Percentiles rank a stretch among this genome's conserved stretches.
phyloP scores from a whole-genome alignment of 2,888 invertebrate genomes.

The Penaeus monodon region DNA sequence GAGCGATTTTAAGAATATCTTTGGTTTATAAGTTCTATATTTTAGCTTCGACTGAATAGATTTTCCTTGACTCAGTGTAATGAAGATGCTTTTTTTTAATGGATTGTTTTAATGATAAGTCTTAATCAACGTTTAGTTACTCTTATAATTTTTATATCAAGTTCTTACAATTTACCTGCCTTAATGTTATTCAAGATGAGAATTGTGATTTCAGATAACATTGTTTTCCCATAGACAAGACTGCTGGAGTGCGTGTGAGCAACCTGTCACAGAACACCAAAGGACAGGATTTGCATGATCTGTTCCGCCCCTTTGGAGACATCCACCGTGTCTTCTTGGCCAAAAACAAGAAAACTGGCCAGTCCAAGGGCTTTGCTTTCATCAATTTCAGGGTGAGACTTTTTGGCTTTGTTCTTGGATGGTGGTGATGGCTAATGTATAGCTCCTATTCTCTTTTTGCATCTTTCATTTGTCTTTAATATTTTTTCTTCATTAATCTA shows the following conservation, averaged over 20 bases:
- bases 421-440: too few species aligned
- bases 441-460: too few species aligned
- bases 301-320: conserved; percentile 93
- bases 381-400: conserved; percentile 62
- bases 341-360: conserved; percentile 80
- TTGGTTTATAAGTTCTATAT: neutral
- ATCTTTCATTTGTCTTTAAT: too few species aligned
- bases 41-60: neutral
- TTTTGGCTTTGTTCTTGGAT: too few species aligned
- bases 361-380: conserved; percentile 70
- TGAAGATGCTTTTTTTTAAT: too few species aligned
- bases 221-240: conserved; percentile 75
- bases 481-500: too few species aligned
- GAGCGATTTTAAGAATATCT: neutral
- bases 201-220: neutral
- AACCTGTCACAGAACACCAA: conserved; percentile 94
- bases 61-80: neutral
- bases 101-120: too few species aligned
- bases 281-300: conserved; percentile 93
- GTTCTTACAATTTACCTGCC: neutral
- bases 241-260: conserved; percentile 93
- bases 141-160: neutral
- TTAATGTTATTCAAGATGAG: neutral
- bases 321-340: conserved; percentile 95
- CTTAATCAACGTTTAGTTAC: neutral